Conservation (phyloP, 2,797 vertebrate species). For the Salmo trutta region DNA sequence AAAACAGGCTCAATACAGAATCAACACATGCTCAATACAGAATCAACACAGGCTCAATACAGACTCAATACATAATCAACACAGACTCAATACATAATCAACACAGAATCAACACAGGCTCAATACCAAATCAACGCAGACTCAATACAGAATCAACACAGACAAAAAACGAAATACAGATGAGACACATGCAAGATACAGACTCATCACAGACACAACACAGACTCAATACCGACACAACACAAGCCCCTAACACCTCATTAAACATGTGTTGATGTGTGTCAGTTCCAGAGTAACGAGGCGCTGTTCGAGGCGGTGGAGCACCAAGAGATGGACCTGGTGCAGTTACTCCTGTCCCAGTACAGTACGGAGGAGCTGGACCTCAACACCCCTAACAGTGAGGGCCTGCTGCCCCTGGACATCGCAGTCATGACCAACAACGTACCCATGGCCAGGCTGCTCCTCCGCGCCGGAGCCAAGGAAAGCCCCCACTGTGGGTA, state of each 20-base stretch:
- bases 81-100: neutral
- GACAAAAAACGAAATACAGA: neutral
- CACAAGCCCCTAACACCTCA: neutral
- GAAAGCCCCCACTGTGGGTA: constrained; percentile 94
- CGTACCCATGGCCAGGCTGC: constrained; percentile 84
- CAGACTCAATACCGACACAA: neutral
- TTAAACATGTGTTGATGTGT: constrained; percentile 5
- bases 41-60: too few species aligned
- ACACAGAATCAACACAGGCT: neutral
- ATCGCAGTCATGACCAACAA: constrained; percentile 95
- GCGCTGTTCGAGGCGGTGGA: constrained; percentile 90
- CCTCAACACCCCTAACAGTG: constrained; percentile 91
- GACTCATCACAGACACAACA: neutral
- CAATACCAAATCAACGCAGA: neutral
- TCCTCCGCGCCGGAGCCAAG: constrained; percentile 86
- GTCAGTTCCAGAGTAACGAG: constrained; percentile 86
- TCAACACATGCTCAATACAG: too few species aligned
- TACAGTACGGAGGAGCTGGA: constrained; percentile 91
- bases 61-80: neutral
- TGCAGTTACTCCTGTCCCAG: constrained; percentile 85
- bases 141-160: neutral
- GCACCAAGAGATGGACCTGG: constrained; percentile 87
- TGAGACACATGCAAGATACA: neutral
- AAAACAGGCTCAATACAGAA: too few species aligned
- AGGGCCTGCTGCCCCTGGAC: constrained; percentile 90